phyloP scores from a whole-genome alignment of 2,888 invertebrate species.

The Xylota sylvarum region DNA sequence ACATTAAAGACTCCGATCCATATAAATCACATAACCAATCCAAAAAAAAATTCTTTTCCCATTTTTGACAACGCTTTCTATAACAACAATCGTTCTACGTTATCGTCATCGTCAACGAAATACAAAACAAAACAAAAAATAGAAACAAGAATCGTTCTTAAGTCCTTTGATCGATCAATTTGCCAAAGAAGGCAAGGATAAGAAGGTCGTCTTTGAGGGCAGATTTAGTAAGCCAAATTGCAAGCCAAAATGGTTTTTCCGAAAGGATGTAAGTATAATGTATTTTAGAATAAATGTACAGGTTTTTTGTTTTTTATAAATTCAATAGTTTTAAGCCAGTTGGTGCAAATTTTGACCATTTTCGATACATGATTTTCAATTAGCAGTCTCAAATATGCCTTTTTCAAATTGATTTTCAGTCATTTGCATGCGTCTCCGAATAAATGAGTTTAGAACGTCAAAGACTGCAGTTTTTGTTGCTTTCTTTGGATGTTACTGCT shows the following conservation, averaged over 20 bases:
- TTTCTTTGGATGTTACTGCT: too few species aligned
- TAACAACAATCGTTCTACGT: slow-evolving; percentile 67
- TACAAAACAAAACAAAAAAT: slow-evolving; percentile 78
- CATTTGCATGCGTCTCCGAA: too few species aligned
- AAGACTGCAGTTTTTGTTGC: too few species aligned
- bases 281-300: neutral
- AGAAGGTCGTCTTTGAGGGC: slow-evolving; percentile 96
- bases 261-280: slow-evolving; percentile 93
- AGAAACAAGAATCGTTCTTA: slow-evolving; percentile 98
- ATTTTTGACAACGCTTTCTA: slow-evolving; percentile 84
- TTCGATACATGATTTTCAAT: neutral
- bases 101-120: slow-evolving; percentile 4
- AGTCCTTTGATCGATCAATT: slow-evolving; percentile 97
- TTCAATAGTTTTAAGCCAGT: neutral
- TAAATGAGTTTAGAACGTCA: too few species aligned
- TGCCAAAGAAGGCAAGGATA: slow-evolving; percentile 98
- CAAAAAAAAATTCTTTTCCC: slow-evolving; percentile 82
- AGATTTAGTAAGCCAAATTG: slow-evolving; percentile 98
- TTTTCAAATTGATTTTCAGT: too few species aligned
- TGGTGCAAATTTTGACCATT: slow-evolving; percentile 32
- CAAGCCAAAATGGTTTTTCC: slow-evolving; percentile 96
- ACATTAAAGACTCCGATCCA: slow-evolving; percentile 32
- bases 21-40: slow-evolving; percentile 54
- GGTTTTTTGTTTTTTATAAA: neutral
- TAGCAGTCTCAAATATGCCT: too few species aligned